Percentiles rank a stretch among this genome's conserved stretches.
phyloP scores from a whole-genome alignment of 64 coral and sea anemone genomes.

The Actinia tenebrosa region DNA sequence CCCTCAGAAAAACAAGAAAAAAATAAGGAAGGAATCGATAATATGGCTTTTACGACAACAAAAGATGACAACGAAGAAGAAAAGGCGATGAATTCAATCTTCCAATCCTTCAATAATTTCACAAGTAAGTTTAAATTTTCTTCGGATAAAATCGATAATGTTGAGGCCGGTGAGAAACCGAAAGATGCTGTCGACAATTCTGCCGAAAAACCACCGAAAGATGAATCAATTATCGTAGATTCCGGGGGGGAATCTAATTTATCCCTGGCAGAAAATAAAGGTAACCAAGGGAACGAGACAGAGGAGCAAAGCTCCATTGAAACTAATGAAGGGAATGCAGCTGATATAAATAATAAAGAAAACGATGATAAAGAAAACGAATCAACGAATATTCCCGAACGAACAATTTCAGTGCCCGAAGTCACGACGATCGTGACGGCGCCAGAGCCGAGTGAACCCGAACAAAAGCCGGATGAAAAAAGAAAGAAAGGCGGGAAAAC shows the following conservation, averaged over 20 bases:
- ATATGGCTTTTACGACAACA: neutral
- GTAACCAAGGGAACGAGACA: neutral
- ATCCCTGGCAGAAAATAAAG: neutral
- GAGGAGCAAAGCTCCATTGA: neutral
- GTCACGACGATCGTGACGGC: constrained; percentile 9
- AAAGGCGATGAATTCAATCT: constrained; percentile 4
- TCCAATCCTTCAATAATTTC: constrained; percentile 14
- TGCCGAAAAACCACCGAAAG: neutral
- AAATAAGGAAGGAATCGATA: neutral
- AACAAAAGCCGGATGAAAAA: neutral
- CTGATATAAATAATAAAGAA: neutral
- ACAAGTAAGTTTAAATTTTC: constrained; percentile 15
- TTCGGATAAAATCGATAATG: constrained; percentile 2
- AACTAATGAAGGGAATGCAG: neutral
- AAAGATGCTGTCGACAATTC: neutral
- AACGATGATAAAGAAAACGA: neutral
- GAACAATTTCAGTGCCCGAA: neutral
- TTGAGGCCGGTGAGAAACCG: neutral
- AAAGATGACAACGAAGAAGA: constrained; percentile 1
- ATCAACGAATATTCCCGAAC: neutral
- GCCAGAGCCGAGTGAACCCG: constrained; percentile 1
- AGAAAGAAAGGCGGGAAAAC: neutral
- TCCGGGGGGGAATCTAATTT: neutral
- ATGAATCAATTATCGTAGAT: neutral
- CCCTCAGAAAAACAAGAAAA: neutral